Evolutionary conservation across 1,140 invertebrate species (phyloP).

Genomic region (Caerostris darwini): DNA sequence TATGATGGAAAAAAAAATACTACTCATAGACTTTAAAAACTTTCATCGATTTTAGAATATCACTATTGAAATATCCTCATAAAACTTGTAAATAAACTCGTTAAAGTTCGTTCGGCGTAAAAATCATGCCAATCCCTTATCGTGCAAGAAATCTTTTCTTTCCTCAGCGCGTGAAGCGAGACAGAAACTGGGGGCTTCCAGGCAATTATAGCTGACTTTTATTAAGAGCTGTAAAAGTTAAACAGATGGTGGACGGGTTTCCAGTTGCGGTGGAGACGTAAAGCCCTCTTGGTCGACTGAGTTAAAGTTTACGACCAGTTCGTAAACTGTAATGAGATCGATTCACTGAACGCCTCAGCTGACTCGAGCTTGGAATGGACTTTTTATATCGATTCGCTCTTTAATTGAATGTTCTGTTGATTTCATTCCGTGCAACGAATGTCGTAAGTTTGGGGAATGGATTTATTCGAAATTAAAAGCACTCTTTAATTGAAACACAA

Average conservation of each 20-base stretch:
- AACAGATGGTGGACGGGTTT: neutral
- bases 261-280: neutral
- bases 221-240: slow-evolving; percentile 19
- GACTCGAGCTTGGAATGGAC: neutral
- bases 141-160: neutral
- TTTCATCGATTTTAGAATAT: no score
- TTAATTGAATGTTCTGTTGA: slow-evolving; percentile 14
- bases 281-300: neutral
- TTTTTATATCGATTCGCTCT: neutral
- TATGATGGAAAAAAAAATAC: no score
- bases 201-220: neutral
- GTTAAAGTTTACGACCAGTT: neutral
- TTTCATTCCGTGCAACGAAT: neutral
- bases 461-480: neutral
- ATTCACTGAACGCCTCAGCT: neutral
- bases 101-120: neutral
- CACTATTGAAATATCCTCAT: neutral
- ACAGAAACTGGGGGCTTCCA: neutral
- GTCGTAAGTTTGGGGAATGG: neutral
- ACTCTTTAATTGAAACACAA: neutral
- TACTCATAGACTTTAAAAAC: no score
- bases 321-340: slow-evolving; percentile 16
- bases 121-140: neutral
- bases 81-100: neutral
- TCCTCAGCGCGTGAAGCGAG: neutral